A percentile compares a stretch with the other conserved stretches of the same genome.
Conservation (phyloP, 1,140 invertebrate species). For the Pogonognathellus flavescens region DNA sequence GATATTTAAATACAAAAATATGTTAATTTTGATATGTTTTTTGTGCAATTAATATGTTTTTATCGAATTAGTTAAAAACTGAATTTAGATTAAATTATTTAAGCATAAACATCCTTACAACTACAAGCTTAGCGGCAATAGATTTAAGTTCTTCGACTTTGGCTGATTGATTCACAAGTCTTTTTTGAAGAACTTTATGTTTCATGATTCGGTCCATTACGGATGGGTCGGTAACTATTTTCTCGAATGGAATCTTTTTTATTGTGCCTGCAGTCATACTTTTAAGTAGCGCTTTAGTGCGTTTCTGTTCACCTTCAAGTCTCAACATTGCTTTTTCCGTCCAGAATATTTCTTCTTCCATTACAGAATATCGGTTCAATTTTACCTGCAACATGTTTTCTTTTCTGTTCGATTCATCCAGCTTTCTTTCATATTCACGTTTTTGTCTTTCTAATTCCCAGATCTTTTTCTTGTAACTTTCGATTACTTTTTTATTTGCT, state of each 20-base stretch:
- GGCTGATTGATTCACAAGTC: conserved; percentile 52
- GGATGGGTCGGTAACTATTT: conserved; percentile 63
- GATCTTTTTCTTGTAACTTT: conserved; percentile 60
- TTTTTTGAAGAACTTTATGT: conserved; percentile 59
- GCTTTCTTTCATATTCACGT: conserved; percentile 52
- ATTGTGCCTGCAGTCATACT: conserved; percentile 47
- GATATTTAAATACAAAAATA: not conserved
- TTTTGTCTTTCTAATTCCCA: conserved; percentile 58
- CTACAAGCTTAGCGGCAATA: conserved; percentile 29
- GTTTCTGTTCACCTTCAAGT: conserved; percentile 57
- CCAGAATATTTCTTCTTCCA: conserved; percentile 64
- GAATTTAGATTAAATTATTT: not conserved
- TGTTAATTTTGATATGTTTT: not conserved
- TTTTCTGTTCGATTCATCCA: conserved; percentile 52
- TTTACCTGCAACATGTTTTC: conserved; percentile 57
- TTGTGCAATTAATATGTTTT: not conserved
- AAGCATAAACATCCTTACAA: conserved; percentile 47
- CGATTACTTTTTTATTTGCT: conserved; percentile 21
- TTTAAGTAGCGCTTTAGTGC: conserved; percentile 52
- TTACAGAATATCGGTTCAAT: conserved; percentile 52
- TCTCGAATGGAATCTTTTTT: conserved; percentile 59
- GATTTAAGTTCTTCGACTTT: conserved; percentile 54
- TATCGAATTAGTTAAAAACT: not conserved
- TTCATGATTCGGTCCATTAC: conserved; percentile 62
- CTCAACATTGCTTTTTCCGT: conserved; percentile 61